These are phyloP conservation scores for Adoxophyes honmai DNA, from an alignment of 1,140 invertebrate species.

Conservation along the genomic window DNA sequence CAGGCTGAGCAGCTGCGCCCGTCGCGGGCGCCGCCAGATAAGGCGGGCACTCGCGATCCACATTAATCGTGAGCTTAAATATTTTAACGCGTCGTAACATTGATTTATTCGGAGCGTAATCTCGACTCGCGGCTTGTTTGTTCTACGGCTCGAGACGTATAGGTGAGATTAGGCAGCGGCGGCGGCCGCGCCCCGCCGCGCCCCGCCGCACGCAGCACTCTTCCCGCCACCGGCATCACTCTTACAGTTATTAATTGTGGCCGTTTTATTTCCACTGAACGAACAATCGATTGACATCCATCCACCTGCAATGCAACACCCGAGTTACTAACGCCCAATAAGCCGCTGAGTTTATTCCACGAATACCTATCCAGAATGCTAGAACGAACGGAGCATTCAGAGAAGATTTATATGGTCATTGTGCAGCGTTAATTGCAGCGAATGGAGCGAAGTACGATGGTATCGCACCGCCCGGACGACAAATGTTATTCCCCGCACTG, in stretches of 20 bases:
- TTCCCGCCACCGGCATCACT: slow-evolving; percentile 37
- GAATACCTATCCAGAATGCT: slow-evolving; percentile 28
- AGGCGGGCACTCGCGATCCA: slow-evolving; percentile 55
- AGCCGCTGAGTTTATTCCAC: slow-evolving; percentile 24
- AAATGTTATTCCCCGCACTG: slow-evolving; percentile 46
- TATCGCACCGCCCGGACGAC: slow-evolving; percentile 57
- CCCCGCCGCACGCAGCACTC: slow-evolving; percentile 17
- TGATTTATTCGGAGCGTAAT: slow-evolving; percentile 75
- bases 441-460: slow-evolving; percentile 60
- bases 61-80: slow-evolving; percentile 76
- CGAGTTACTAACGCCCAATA: slow-evolving; percentile 6
- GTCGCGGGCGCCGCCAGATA: slow-evolving; percentile 45
- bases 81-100: slow-evolving; percentile 76
- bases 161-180: slow-evolving; percentile 63
- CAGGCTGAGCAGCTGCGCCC: slow-evolving; percentile 46
- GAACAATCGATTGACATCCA: not conserved
- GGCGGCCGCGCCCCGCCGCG: slow-evolving; percentile 39
- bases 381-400: slow-evolving; percentile 57
- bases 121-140: slow-evolving; percentile 73
- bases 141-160: slow-evolving; percentile 72
- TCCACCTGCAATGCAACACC: slow-evolving; percentile 3
- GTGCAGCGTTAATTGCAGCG: slow-evolving; percentile 69
- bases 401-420: slow-evolving; percentile 71
- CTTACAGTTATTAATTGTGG: slow-evolving; percentile 42
- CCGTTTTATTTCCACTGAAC: slow-evolving; percentile 34